phyloP scores from a whole-genome alignment of 2,888 invertebrate species.

The Diadromus collaris region DNA sequence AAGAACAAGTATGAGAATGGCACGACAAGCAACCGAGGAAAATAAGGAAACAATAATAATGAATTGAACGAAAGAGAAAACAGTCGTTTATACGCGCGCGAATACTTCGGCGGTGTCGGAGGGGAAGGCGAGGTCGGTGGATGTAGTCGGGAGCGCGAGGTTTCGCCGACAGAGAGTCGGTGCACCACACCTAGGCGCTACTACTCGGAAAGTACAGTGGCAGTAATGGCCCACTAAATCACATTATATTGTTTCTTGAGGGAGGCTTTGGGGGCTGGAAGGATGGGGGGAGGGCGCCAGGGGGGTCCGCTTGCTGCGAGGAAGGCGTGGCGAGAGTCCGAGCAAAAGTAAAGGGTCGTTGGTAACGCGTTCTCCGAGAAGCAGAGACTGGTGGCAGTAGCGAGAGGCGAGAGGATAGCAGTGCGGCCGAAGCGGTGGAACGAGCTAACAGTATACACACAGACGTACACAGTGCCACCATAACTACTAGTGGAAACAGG shows the following conservation, averaged over 20 bases:
- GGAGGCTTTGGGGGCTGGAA: constrained; percentile 48
- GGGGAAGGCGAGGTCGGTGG: constrained; percentile 16
- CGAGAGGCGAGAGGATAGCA: constrained; percentile 29
- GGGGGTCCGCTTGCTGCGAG: constrained; percentile 23
- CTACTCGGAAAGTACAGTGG: constrained; percentile 75
- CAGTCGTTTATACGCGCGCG: constrained; percentile 38
- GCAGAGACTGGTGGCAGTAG: constrained; percentile 36
- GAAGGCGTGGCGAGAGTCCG: constrained; percentile 63
- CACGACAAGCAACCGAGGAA: not conserved
- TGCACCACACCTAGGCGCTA: constrained; percentile 69
- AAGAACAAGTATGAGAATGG: not conserved
- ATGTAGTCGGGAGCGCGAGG: constrained; percentile 51
- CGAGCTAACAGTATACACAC: constrained; percentile 19
- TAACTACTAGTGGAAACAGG: constrained; percentile 40
- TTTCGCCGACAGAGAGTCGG: constrained; percentile 65
- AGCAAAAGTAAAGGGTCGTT: constrained; percentile 61
- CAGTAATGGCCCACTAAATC: constrained; percentile 79
- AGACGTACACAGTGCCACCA: constrained; percentile 8
- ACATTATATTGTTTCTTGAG: constrained; percentile 79
- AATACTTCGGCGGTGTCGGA: not conserved
- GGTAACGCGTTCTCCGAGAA: constrained; percentile 47
- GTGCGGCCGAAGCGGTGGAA: constrained; percentile 36
- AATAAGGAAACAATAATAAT: not conserved
- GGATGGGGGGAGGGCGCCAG: constrained; percentile 6
- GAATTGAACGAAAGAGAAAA: constrained; percentile 17